Base-by-base conservation (phyloP, 2,888 invertebrate genomes). In the Gari tellinella region DNA sequence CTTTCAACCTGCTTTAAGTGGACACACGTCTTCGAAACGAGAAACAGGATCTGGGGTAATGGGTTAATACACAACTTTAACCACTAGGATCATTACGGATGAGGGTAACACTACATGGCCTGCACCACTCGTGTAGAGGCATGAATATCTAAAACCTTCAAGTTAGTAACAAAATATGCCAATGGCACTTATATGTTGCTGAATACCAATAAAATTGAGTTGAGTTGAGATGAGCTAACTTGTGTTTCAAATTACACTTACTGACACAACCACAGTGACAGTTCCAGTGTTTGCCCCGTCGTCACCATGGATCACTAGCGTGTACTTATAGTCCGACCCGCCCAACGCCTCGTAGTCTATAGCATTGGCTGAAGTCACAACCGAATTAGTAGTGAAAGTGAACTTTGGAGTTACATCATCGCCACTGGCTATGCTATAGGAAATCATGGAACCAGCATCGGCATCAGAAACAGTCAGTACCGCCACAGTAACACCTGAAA, bases 291-390 rank as follows among this genome's bases (percentile, higher is more conserved):
- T 51, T 0, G 68, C 62, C 8, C 63, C 61, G 63, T 83, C 84
- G 10, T 63, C 56, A 1, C 64, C 81, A n/a, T 46, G 58, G 3
- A 88, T 72, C 8, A 70, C 62, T 2, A 89, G 64, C 0, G 60
- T 74, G 63, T 86, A 89, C 23, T 64, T 15, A 17, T 58, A 74
- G 26, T 65, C 72, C 25, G 66, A 46, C n/a, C 60, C 63, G 5
- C 61, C 53, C n/a, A 75, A 53, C 2, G 63, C 61, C 45, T 87
- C 88, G 53, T 84, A 88, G 60, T 89, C 85, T 10, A 86, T 70
- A 1, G 72, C 45, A 17, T 45, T 68, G 1, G 72, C 60, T 8
- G 82, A 60, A 2, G 84, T 86, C 21, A 62, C 67, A 3, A 86
- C 72, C 21, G 48, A 26, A 17, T 61, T 53, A 3, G 56, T 61